phyloP scores from a whole-genome alignment of 2,113 vertebrate genomes.

The Electrona antarctica region DNA sequence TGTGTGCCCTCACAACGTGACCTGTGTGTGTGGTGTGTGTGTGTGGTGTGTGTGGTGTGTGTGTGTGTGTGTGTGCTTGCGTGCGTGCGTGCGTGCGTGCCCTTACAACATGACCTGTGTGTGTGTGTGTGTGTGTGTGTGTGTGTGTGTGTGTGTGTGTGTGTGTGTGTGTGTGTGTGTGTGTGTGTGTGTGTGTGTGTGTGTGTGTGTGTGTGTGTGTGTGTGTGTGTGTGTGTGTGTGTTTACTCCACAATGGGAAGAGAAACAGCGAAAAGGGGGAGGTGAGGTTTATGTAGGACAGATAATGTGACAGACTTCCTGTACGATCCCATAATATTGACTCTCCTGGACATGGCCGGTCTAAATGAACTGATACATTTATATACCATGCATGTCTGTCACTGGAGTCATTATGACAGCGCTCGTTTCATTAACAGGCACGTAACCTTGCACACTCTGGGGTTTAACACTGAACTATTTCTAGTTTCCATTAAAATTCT shows the following conservation, averaged over 20 bases:
- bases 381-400: constrained; percentile 41
- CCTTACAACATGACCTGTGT: constrained; percentile 12
- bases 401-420: constrained; percentile 48
- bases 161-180: constrained; percentile 16
- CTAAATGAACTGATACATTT: constrained; percentile 52
- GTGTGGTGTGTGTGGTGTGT: not conserved
- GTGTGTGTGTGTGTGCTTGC: not conserved
- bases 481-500: constrained; percentile 63
- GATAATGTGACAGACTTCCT: constrained; percentile 30
- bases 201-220: not conserved
- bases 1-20: constrained; percentile 61
- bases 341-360: constrained; percentile 22
- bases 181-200: constrained; percentile 2
- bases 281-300: not conserved
- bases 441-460: constrained; percentile 41
- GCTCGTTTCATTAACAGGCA: constrained; percentile 62
- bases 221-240: not conserved
- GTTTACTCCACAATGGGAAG: too few species aligned
- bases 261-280: constrained; percentile 44
- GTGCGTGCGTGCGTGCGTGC: too few species aligned
- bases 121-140: not conserved
- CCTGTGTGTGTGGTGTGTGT: constrained; percentile 27
- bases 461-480: constrained; percentile 55
- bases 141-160: constrained; percentile 30
- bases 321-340: constrained; percentile 24